Evolutionary conservation across 2,797 vertebrate species (phyloP), one percentile per base, ranked within the genome.

Genomic region (Mus spretus): DNA sequence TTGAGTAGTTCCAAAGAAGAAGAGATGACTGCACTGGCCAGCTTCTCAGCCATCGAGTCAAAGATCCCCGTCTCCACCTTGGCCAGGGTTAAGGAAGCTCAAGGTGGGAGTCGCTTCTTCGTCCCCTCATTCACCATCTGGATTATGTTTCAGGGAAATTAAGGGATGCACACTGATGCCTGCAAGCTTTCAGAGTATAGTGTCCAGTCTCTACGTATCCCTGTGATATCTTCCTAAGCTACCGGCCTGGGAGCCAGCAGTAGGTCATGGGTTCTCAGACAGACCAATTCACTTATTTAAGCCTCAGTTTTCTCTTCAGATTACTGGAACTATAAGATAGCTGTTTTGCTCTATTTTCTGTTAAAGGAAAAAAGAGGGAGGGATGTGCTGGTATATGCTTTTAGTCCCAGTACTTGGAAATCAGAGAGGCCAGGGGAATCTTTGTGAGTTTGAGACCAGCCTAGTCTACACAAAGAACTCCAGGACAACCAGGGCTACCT

Each of bases 21-120:
- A 4, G 11, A 61, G 17, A 8, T 4, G 0, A 6, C 47, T 1
- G 34, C 19, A 3, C 47, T 1, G 14, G 59, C 44, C 4, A 11
- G 26, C 57, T 40, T 75, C 67, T 50, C 7, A 8, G 22, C 19
- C 72, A 22, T 24, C 5, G 6, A 20, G n/a, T 17, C 5, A 13
- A 57, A 34, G 26, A 37, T 37, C 55, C 80, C 47, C n/a, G 40
- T 57, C 20, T 17, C 40, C 31, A 14, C 34, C 47, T 17, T 55
- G 34, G 47, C 11, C 50, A 57, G 28, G 10, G 40, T 40, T 57
- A 93, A 28, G 65, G 2, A 55, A 55, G 72, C 47, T 40, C 40
- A n/a, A 80, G 31, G 14, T 8, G 6, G n/a, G 50, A 37, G 34
- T 77, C 40, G 28, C 47, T 37, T 94, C 82, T 47, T 26, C 1